Base-by-base conservation (phyloP, 2,888 invertebrate species). In the Rugalucina vietnamica region DNA sequence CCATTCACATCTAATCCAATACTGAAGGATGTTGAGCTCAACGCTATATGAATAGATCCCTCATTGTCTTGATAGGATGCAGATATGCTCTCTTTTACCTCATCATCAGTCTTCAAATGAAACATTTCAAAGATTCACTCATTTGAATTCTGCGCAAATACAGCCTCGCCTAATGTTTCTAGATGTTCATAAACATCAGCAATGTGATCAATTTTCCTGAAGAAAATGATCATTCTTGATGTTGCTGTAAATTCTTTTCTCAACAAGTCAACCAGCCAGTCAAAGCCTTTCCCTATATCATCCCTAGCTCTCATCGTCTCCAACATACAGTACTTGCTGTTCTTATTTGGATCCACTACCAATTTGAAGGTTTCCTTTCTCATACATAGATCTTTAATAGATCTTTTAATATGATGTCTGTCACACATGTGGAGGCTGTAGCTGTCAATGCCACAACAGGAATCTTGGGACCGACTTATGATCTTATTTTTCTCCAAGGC, bases 21-120 rank as follows among this genome's bases (percentile, higher is more conserved):
- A 50, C 78, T 81, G 37, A 84, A 84, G 5, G 84, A 84, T 24
- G 77, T 81, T 32, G 84, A 79, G 72, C 82, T 79, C 37, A 83
- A 29, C 36, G 79, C 82, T 34, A 83, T 76, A 32, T 72, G 37
- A 4, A 79, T 76, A 37, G 60, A 49, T 8, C 82, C 82, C 43
- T 71, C 37, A 24, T 36, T 32, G n/a, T 79, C 39, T 29, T 72
- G 57, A 36, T 71, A 82, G 0, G 78, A 75, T 57, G 70, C 18
- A 49, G 71, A 70, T 24, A 82, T 71, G 24, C 24, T 24, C 34
- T 57, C 39, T 57, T 79, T 79, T 18, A 75, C 60, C 24, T 65
- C 75, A 39, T 82, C 82, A 75, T 70, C 65, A 1, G 82, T 82
- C 43, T 69, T 75, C 43, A 82, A 49, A 70, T 82, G 82, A 50